Conservation (phyloP, 2,797 vertebrate genomes). For the Clarias fuscus region DNA sequence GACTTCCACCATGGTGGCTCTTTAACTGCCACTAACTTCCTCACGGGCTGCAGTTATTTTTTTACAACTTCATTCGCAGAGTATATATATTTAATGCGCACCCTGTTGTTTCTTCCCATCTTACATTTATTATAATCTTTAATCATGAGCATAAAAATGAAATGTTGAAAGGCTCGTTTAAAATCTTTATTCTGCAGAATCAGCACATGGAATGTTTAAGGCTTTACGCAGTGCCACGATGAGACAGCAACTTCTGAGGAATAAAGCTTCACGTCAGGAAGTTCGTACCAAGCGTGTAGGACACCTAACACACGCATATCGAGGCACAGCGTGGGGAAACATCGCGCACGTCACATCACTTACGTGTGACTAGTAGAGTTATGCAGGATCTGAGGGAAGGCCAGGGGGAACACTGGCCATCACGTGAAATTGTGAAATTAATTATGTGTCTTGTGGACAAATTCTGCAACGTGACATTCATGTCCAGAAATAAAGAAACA, state of each 20-base stretch:
- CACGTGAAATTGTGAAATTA: neutral
- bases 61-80: neutral
- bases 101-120: conserved; percentile 14
- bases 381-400: too few species aligned
- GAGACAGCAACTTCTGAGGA: neutral
- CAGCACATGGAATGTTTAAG: neutral
- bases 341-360: neutral
- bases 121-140: conserved; percentile 13
- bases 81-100: conserved; percentile 24
- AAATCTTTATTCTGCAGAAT: neutral
- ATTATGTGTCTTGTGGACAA: neutral
- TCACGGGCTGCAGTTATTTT: conserved; percentile 15
- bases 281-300: neutral
- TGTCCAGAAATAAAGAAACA: neutral
- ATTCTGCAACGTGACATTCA: neutral
- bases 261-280: neutral
- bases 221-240: neutral
- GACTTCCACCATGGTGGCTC: neutral
- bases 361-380: neutral
- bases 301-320: neutral
- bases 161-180: neutral
- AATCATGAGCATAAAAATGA: conserved; percentile 11
- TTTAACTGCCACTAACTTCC: conserved; percentile 6
- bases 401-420: too few species aligned
- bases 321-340: neutral